Percentiles rank a stretch among this genome's conserved stretches.
These are phyloP conservation scores for Andrena dorsata DNA, from an alignment of 2,888 invertebrate species.

Conservation along the genomic window DNA sequence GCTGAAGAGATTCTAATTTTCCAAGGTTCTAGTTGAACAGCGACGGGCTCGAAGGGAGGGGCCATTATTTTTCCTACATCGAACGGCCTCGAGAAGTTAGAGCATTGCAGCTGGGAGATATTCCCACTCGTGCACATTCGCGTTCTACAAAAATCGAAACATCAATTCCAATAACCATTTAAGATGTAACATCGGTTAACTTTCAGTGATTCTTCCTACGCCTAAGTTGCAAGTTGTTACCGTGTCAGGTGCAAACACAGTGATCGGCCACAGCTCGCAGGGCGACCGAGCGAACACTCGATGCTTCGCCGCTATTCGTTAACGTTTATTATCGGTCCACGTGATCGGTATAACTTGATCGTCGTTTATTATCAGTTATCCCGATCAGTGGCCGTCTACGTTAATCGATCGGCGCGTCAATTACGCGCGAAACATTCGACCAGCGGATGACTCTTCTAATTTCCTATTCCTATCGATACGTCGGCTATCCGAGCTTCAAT, in stretches of 20 bases:
- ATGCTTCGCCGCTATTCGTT: constrained; percentile 11
- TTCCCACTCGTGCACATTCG: neutral
- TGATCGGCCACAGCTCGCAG: constrained; percentile 14
- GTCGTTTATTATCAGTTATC: constrained; percentile 18
- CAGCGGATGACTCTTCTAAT: neutral
- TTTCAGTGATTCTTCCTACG: constrained; percentile 25
- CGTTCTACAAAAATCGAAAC: constrained; percentile 51
- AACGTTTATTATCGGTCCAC: constrained; percentile 2
- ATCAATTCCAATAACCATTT: constrained; percentile 63
- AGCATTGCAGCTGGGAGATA: neutral
- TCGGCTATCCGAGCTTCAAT: neutral
- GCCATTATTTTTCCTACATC: neutral
- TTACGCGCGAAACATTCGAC: neutral
- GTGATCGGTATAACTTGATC: neutral
- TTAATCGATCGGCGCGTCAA: neutral
- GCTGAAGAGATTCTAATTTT: neutral
- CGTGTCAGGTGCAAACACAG: constrained; percentile 27
- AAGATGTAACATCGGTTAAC: constrained; percentile 29
- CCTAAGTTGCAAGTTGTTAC: constrained; percentile 44
- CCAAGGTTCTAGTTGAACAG: neutral
- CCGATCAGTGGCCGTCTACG: constrained; percentile 7
- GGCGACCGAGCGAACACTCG: constrained; percentile 27
- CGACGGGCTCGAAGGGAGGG: neutral
- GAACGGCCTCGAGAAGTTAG: constrained; percentile 9
- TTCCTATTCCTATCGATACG: neutral